Conservation (phyloP, 1,140 invertebrate genomes). For the Aphidius ervi region DNA sequence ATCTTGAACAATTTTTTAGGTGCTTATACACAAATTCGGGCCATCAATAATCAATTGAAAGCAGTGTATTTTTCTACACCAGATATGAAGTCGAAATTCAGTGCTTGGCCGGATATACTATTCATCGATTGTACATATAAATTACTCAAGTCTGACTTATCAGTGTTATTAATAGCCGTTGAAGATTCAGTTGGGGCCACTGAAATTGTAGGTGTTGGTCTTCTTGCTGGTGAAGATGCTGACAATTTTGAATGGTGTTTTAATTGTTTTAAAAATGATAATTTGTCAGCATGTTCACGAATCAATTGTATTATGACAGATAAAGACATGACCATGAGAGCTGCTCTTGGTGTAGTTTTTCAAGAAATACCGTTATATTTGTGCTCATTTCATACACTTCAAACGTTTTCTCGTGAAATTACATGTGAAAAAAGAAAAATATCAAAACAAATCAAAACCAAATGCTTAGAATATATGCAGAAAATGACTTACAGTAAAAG, state of each 20-base stretch:
- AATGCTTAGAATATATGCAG: slow-evolving; percentile 4
- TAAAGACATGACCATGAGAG: slow-evolving; percentile 21
- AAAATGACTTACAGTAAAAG: not conserved
- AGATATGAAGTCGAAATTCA: slow-evolving; percentile 21
- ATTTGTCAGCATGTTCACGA: slow-evolving; percentile 10
- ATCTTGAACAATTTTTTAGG: not conserved
- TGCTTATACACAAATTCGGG: slow-evolving; percentile 8
- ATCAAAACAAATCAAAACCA: not conserved
- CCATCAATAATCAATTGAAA: slow-evolving; percentile 21
- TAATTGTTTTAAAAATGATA: slow-evolving; percentile 17
- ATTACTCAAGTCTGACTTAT: slow-evolving; percentile 19
- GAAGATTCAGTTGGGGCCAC: slow-evolving; percentile 23
- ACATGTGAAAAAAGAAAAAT: slow-evolving; percentile 1
- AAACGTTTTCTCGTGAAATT: slow-evolving; percentile 11
- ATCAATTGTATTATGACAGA: slow-evolving; percentile 24
- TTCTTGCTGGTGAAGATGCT: slow-evolving; percentile 20
- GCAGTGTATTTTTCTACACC: slow-evolving; percentile 26
- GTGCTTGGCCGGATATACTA: slow-evolving; percentile 23
- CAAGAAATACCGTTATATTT: not conserved
- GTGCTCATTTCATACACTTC: slow-evolving; percentile 10
- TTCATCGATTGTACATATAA: slow-evolving; percentile 28
- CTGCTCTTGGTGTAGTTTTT: no score
- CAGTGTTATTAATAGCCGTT: slow-evolving; percentile 24
- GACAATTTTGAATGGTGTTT: slow-evolving; percentile 21
- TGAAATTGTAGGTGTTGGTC: slow-evolving; percentile 20